Base-by-base conservation (phyloP, 2,888 invertebrate genomes). In the Shargacucullia verbasci region DNA sequence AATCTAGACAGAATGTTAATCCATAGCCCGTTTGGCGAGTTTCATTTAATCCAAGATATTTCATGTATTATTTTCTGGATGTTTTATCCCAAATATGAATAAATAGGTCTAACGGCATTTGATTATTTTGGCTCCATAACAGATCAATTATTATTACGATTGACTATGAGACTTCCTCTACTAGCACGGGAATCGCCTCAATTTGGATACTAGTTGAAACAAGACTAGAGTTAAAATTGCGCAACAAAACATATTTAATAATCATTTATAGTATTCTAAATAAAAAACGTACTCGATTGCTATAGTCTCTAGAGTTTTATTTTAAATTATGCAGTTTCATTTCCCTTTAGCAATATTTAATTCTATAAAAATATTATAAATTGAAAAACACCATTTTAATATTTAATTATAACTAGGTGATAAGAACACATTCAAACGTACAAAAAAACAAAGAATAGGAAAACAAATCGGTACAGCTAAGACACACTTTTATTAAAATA, bases 401-500 rank as follows among this genome's bases (percentile, higher is more conserved):
- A 34, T 15, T 27, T 29, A 60, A 45, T 29, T 45, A 15, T 38
- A 34, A 29, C 52, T 61, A 41, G 31, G n/a, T 49, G 27, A 35
- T 58, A 20, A 31, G n/a, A n/a, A 20, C 52, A 60, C 37, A 69
- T 38, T 61, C 3, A 62, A 68, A 52, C 63, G 53, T 63, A 69
- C 62, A 63, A 64, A 41, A 39, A 4, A 39, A 5, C 11, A 20
- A 68, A 50, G 50, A 13, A 70, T 20, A 4, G 2, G 4, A 3
- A 20, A 20, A 20, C 20, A 4, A 20, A 20, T 20, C 20, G 20
- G 4, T 20, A 4, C 20, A 4, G 48, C 20, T 34, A 44, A 39
- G 31, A 37, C 38, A 54, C 39, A 59, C 1, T 34, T 55, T 53
- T n/a, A 56, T 52, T 59, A 47, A 20, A 20, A 20, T 20, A 20